These are phyloP conservation scores for Vimba vimba DNA, from an alignment of 2,113 vertebrate genomes.

Conservation along the genomic window DNA sequence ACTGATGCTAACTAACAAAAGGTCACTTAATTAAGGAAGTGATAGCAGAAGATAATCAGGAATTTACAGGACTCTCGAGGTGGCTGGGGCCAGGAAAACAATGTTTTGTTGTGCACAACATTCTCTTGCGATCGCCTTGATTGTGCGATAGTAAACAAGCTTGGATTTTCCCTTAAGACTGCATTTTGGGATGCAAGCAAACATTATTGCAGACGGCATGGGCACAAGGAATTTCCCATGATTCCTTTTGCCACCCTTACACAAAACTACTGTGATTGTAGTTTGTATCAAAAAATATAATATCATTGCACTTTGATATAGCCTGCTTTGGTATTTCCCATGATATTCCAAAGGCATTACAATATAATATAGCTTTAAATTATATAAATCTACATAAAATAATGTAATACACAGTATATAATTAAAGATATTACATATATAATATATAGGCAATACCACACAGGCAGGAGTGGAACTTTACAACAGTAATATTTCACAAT, in stretches of 20 bases:
- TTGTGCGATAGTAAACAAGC: conserved; percentile 36
- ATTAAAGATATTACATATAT: too few species aligned
- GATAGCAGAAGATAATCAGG: conserved; percentile 57
- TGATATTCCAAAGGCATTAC: too few species aligned
- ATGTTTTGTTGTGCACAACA: conserved; percentile 31
- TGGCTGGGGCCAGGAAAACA: conserved; percentile 39
- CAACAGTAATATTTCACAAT: too few species aligned
- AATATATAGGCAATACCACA: too few species aligned
- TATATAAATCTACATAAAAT: too few species aligned
- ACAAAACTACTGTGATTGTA: not conserved
- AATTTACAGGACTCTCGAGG: conserved; percentile 46
- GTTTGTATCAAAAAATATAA: not conserved
- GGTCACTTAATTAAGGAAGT: conserved; percentile 64
- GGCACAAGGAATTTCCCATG: conserved; percentile 35
- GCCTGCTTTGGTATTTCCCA: not conserved
- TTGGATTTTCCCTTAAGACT: conserved; percentile 31
- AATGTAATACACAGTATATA: too few species aligned
- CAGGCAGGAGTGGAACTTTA: too few species aligned
- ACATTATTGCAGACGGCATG: conserved; percentile 22
- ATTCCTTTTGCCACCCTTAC: not conserved
- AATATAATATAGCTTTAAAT: too few species aligned
- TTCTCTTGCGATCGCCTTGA: conserved; percentile 10
- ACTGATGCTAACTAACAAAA: conserved; percentile 58
- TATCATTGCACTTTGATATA: not conserved
- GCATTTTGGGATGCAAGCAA: conserved; percentile 45